Percentiles rank a stretch among this genome's conserved stretches.
Conservation (phyloP, 2,113 vertebrate species). For the Pluvialis apricaria region DNA sequence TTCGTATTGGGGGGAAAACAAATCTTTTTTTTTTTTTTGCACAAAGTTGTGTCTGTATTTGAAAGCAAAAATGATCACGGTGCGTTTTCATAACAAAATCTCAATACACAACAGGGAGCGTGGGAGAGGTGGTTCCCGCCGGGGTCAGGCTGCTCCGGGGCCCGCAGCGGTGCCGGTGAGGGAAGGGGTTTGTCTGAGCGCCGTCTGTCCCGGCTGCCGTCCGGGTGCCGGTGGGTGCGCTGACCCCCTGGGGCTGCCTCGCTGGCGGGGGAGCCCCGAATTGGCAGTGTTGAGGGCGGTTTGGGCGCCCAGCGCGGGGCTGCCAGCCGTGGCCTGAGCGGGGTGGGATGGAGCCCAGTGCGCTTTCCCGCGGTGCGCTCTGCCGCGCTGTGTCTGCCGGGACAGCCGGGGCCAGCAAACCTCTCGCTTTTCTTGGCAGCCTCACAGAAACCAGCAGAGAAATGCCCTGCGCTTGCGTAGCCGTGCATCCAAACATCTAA, state of each 20-base stretch:
- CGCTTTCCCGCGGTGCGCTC: not conserved
- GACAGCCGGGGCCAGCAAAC: not conserved
- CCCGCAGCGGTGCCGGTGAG: no score
- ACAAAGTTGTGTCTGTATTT: not conserved
- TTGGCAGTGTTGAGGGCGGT: accelerated
- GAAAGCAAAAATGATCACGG: not conserved
- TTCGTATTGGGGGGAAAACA: accelerated
- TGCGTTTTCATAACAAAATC: no score
- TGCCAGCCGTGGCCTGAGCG: not conserved
- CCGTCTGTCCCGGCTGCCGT: accelerated
- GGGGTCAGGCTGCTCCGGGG: no score
- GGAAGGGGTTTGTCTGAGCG: not conserved
- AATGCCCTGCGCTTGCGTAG: accelerated
- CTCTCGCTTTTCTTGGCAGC: not conserved
- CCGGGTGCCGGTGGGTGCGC: no score
- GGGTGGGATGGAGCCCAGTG: not conserved
- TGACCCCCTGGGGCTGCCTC: not conserved
- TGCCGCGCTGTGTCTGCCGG: no score
- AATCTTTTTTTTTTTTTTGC: no score
- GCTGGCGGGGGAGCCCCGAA: not conserved
- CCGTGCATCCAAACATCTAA: accelerated
- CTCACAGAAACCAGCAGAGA: not conserved
- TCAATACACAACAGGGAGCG: no score
- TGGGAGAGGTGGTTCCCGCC: no score
- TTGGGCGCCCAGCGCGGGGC: not conserved